Evolutionary conservation across 2,113 vertebrate genomes (phyloP).

Genomic region (Beaufortia kweichowensis): DNA sequence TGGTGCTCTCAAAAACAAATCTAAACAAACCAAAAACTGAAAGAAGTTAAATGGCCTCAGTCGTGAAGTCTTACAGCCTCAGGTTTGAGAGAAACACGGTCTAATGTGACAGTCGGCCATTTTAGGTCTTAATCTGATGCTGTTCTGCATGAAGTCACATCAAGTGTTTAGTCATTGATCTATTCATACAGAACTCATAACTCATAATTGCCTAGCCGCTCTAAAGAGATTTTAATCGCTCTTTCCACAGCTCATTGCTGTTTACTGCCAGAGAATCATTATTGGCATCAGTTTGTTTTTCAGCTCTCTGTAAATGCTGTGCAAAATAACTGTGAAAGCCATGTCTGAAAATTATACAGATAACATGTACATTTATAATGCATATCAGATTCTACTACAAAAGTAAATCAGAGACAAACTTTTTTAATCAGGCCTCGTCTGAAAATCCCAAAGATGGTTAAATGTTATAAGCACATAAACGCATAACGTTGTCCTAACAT

Average conservation of each 20-base stretch:
- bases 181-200: constrained; percentile 15
- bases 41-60: neutral
- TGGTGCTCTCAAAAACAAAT: constrained; percentile 7
- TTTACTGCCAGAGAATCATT: constrained; percentile 16
- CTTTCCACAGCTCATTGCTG: constrained; percentile 14
- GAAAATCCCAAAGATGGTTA: too few relatives aligned
- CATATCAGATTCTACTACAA: neutral
- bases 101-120: neutral
- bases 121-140: constrained; percentile 36
- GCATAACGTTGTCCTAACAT: too few relatives aligned
- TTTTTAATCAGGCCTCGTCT: too few relatives aligned
- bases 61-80: constrained; percentile 4
- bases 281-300: constrained; percentile 9
- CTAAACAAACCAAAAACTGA: neutral
- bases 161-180: constrained; percentile 25
- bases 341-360: too few relatives aligned
- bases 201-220: constrained; percentile 28
- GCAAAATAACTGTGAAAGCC: too few relatives aligned
- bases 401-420: neutral
- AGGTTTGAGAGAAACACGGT: constrained; percentile 1
- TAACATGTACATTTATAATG: neutral
- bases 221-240: constrained; percentile 31
- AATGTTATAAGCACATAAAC: too few relatives aligned
- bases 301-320: neutral
- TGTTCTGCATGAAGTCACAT: constrained; percentile 19